Percentiles rank a stretch among this genome's conserved stretches.
Conservation (phyloP, 2,113 vertebrate species). For the Brachypodius melanocephalos region DNA sequence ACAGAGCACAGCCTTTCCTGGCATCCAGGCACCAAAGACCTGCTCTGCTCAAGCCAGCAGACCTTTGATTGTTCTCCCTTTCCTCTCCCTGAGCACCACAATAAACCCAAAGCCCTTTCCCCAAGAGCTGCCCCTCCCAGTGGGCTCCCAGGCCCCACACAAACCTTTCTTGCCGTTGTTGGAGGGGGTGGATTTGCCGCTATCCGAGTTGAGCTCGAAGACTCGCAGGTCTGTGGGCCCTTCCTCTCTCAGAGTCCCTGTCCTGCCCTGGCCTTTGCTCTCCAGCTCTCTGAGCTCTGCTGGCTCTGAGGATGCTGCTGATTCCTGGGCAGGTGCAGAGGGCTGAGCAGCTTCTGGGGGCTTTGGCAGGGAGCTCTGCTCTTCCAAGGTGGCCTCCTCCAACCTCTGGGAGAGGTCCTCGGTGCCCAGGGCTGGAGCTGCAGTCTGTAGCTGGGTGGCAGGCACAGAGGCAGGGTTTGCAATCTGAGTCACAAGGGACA, state of each 20-base stretch:
- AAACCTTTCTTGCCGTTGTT: slow-evolving; percentile 98
- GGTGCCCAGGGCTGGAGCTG: background rate
- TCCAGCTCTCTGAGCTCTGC: slow-evolving; percentile 4
- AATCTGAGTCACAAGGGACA: slow-evolving; percentile 89
- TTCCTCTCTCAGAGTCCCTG: slow-evolving; percentile 82
- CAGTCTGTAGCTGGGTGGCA: slow-evolving; percentile 40
- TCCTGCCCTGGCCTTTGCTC: slow-evolving; percentile 66
- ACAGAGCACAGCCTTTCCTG: background rate
- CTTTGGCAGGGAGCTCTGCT: slow-evolving; percentile 55
- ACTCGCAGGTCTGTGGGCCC: slow-evolving; percentile 87
- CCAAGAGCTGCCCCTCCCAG: background rate
- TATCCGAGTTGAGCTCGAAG: slow-evolving; percentile 96
- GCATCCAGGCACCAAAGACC: background rate
- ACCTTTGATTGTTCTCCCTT: background rate
- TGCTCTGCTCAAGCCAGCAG: background rate
- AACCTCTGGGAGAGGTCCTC: slow-evolving; percentile 61
- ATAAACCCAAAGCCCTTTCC: background rate
- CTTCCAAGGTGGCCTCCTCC: slow-evolving; percentile 65
- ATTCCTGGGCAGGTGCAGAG: background rate
- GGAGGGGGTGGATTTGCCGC: slow-evolving; percentile 95
- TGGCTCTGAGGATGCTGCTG: background rate
- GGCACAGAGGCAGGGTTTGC: slow-evolving; percentile 68
- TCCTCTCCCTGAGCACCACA: background rate
- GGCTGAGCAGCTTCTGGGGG: slow-evolving; percentile 35
- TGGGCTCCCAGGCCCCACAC: background rate